Base-by-base conservation (phyloP, 1,140 invertebrate genomes). In the Brachionus sp. region DNA sequence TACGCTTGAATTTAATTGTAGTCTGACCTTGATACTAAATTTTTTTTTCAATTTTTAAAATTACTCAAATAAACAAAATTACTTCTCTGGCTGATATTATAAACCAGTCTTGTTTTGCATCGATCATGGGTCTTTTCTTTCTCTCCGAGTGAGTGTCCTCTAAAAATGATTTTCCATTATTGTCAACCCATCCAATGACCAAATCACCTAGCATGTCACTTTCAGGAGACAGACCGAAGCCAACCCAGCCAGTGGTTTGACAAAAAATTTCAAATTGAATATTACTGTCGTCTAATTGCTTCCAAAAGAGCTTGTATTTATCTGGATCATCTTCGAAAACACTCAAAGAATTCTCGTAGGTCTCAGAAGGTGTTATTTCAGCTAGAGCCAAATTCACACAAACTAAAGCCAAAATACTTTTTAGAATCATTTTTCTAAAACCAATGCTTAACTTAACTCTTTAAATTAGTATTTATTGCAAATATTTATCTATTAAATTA, bases 141-240 rank as follows among this genome's bases (percentile, higher is more conserved):
- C 13, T 33, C 33, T 68, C 64, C 12, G 64, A 10, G 29, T 68
- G 23, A 2, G 64, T 68, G 13, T 68, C 64, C n/a, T 68, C 64
- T 35, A 68, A 68, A 68, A 68, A 68, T 68, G 64, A 1, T 12
- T 68, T 33, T 46, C 73, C 73, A 46, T 77, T 46, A 33, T 46
- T 53, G 42, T 77, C 73, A 7, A 77, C 39, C 73, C 73, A 77
- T 16, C 73, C 73, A 10, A 68, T 33, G 12, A 35, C 29, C 29
- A 68, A 13, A 13, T 68, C 64, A 9, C 91, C 92, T 85, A 90
- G 90, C 93, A 95, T 94, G 85, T 91, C 91, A 73, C 93, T 92
- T 86, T 92, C 92, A 82, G 91, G 91, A 84, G 93, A 94, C 86
- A 94, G 93, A 73, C 93, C 93, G 85, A 94, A 92, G 19, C 93